phyloP scores from a whole-genome alignment of 2,113 vertebrate species.

The Prolemur simus region DNA sequence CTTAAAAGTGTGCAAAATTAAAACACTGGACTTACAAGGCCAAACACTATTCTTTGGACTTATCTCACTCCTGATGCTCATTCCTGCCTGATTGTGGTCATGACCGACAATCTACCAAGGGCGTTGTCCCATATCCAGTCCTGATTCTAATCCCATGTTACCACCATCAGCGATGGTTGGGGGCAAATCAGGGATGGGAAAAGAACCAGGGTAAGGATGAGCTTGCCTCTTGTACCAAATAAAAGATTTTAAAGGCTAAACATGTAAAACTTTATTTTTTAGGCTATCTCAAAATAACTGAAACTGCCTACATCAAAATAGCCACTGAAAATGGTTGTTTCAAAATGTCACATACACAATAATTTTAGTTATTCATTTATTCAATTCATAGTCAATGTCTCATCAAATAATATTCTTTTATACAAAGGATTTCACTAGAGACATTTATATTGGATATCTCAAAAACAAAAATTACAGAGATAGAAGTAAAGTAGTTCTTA shows the following conservation, averaged over 20 bases:
- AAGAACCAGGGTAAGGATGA: neutral
- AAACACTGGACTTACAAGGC: neutral
- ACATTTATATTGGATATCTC: neutral
- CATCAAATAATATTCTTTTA: neutral
- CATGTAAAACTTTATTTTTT: neutral
- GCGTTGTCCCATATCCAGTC: rapidly evolving
- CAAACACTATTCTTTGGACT: neutral
- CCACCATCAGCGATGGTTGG: neutral
- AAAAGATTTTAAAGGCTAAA: neutral
- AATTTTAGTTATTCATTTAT: neutral
- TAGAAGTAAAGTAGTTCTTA: neutral
- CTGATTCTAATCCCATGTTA: neutral
- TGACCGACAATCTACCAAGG: neutral
- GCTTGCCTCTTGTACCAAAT: neutral
- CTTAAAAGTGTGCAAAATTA: neutral
- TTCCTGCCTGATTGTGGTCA: too few species aligned
- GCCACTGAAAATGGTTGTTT: neutral
- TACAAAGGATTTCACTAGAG: neutral
- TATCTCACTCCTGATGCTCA: neutral
- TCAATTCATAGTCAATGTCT: neutral
- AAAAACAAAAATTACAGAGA: neutral
- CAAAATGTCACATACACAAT: neutral
- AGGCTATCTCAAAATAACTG: neutral
- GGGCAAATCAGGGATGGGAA: neutral
- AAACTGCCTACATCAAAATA: neutral